These are phyloP conservation scores for Hartigia nigra DNA, from an alignment of 2,888 invertebrate species.

Conservation along the genomic window DNA sequence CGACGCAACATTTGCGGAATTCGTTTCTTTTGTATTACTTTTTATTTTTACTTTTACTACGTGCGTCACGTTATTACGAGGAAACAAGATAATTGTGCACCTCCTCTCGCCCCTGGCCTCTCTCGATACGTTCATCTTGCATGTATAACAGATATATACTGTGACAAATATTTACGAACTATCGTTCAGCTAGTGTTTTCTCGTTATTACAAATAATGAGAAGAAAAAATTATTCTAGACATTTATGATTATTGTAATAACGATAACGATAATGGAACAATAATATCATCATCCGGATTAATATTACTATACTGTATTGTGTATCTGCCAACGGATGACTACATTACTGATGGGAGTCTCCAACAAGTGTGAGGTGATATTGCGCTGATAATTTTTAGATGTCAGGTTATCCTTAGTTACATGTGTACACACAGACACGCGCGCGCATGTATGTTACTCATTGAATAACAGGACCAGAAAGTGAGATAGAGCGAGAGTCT, in stretches of 20 bases:
- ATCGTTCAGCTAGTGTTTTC: neutral
- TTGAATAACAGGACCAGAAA: neutral
- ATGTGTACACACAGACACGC: neutral
- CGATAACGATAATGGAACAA: neutral
- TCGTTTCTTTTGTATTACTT: neutral
- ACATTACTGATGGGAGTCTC: neutral
- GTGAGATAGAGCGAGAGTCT: neutral
- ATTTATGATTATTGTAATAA: neutral
- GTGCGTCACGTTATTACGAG: neutral
- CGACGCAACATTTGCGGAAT: neutral
- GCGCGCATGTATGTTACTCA: neutral
- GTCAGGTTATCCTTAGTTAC: neutral
- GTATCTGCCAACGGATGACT: neutral
- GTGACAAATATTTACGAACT: neutral
- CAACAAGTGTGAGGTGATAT: neutral
- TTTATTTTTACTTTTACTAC: neutral
- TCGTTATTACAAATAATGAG: neutral
- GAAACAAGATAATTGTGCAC: neutral
- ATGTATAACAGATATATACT: neutral
- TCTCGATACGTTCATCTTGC: neutral
- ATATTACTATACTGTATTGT: neutral
- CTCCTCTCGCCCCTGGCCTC: neutral
- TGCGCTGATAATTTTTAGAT: neutral
- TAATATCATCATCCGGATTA: neutral
- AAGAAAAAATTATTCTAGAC: neutral